phyloP scores from a whole-genome alignment of 2,888 invertebrate species.

The Arge pagana region DNA sequence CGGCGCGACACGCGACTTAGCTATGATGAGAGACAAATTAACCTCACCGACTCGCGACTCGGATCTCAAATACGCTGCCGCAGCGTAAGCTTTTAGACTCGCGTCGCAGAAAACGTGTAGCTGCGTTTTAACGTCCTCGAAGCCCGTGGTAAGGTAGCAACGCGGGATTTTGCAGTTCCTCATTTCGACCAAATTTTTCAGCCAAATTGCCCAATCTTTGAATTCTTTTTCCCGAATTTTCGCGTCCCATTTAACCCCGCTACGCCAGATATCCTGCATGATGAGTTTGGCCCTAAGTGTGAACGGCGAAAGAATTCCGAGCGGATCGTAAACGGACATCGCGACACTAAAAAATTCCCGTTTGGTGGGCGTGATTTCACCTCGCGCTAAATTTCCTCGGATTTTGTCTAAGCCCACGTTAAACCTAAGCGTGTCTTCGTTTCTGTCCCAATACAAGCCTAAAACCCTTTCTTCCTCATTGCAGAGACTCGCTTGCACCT shows the following conservation, averaged over 20 bases:
- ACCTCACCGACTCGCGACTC: background rate
- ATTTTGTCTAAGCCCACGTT: conserved; percentile 26
- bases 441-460: conserved; percentile 31
- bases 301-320: conserved; percentile 37
- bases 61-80: conserved; percentile 29
- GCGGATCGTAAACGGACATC: conserved; percentile 44
- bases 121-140: conserved; percentile 23
- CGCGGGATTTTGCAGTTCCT: conserved; percentile 17
- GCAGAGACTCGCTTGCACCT: background rate
- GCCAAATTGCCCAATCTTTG: conserved; percentile 32
- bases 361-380: conserved; percentile 31
- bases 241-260: conserved; percentile 32
- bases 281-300: conserved; percentile 33
- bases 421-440: conserved; percentile 31
- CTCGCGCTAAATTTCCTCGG: conserved; percentile 22
- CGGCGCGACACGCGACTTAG: conserved; percentile 22
- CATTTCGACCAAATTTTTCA: conserved; percentile 23
- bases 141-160: conserved; percentile 23
- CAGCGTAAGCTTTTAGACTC: conserved; percentile 33
- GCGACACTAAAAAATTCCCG: conserved; percentile 30
- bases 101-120: conserved; percentile 39
- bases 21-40: conserved; percentile 1
- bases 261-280: conserved; percentile 39
- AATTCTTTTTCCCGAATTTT: conserved; percentile 23
- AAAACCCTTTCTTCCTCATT: conserved; percentile 13